Conservation (phyloP, 2,888 invertebrate genomes). For the Apotomis capreana region DNA sequence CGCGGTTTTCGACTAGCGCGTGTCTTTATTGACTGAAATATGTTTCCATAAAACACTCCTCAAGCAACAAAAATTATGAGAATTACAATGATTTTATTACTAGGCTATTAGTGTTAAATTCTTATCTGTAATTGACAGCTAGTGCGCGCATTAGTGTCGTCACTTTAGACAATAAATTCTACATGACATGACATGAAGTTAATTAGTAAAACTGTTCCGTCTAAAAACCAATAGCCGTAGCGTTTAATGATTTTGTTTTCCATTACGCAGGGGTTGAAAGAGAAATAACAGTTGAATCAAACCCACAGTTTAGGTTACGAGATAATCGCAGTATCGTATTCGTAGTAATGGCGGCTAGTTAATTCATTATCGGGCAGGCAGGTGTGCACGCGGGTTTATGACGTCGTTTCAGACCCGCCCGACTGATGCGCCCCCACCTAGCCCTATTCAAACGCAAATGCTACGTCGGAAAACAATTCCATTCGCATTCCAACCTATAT, state of each 20-base stretch:
- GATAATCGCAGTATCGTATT: slow-evolving; percentile 67
- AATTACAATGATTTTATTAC: slow-evolving; percentile 8
- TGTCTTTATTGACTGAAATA: neutral
- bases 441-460: slow-evolving; percentile 41
- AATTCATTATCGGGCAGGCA: slow-evolving; percentile 76
- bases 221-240: slow-evolving; percentile 9
- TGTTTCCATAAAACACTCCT: slow-evolving; percentile 7
- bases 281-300: slow-evolving; percentile 57
- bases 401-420: slow-evolving; percentile 60
- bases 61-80: neutral
- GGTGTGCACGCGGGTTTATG: slow-evolving; percentile 74
- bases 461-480: slow-evolving; percentile 32
- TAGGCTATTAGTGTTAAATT: neutral
- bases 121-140: slow-evolving; percentile 6
- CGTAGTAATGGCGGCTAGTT: slow-evolving; percentile 67
- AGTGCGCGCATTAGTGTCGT: neutral
- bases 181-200: neutral
- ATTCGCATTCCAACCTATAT: slow-evolving; percentile 4
- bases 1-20: slow-evolving; percentile 7
- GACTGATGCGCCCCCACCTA: slow-evolving; percentile 32
- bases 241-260: slow-evolving; percentile 20
- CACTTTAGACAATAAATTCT: neutral
- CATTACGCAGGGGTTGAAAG: slow-evolving; percentile 44
- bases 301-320: slow-evolving; percentile 59
- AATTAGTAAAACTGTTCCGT: slow-evolving; percentile 4